Base-by-base conservation (phyloP, 1,140 invertebrate genomes). In the Laodelphax striatellus region DNA sequence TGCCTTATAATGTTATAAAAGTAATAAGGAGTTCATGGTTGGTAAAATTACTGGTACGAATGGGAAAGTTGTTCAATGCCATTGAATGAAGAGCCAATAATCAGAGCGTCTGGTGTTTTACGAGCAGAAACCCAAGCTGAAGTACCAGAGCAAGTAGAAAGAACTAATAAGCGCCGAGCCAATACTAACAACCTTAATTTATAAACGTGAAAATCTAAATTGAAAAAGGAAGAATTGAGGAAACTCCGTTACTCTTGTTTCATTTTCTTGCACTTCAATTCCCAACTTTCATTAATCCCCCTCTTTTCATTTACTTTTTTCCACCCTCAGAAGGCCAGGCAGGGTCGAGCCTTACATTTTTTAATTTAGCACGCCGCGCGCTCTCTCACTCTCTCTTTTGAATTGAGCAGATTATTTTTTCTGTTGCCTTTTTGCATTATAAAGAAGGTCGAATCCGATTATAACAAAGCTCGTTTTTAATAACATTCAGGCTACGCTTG, bases 381-480 rank as follows among this genome's bases (percentile, higher is more conserved):
- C 24, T 2, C 34, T 38, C 34, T 38, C 34, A 6, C 34, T 38
- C 34, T 38, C 34, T 38, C 34, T 38, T 50, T 50, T 22, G 21
- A 50, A 50, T 50, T 19, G 46, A 17, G 46, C 16, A 50, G 46
- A 50, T 50, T 50, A 50, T 50, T 50, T 50, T 50, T 50, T 50
- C 21, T 50, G 46, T 50, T 50, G 46, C 46, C 46, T 50, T 50
- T 50, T 50, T 50, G 46, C 46, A 50, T 50, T 50, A 50, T 50
- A 50, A 50, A 50, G 46, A 50, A 50, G 21, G 46, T 17, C 21
- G 46, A 50, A 50, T 50, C 46, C 46, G 46, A 50, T 50, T 50
- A 50, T 50, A 50, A 50, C 46, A 50, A 50, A 50, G 46, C 46
- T 22, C 46, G 46, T 50, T 50, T 50, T 50, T 50, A 50, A 50